These are phyloP conservation scores for Phengaris arion DNA, from an alignment of 2,888 invertebrate species.

Conservation along the genomic window DNA sequence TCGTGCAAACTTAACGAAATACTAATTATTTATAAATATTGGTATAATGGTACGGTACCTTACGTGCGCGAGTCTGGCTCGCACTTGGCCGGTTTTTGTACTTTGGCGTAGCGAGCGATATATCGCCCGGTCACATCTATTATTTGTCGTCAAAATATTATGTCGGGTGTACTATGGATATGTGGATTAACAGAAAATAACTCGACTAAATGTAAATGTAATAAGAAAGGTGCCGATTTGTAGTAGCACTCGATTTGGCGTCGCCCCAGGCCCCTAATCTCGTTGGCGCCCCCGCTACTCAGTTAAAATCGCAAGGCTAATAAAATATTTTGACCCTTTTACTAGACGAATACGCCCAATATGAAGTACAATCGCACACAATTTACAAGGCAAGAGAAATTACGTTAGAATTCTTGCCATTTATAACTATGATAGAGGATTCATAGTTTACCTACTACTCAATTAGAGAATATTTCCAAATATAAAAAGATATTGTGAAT, in stretches of 20 bases:
- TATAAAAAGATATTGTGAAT: too few relatives aligned
- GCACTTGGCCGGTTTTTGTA: too few relatives aligned
- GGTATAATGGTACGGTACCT: too few relatives aligned
- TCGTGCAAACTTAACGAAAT: too few relatives aligned
- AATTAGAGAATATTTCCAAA: background rate
- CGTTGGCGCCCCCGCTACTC: conserved; percentile 70
- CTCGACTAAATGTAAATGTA: conserved; percentile 24
- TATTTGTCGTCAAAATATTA: too few relatives aligned
- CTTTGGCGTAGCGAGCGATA: too few relatives aligned
- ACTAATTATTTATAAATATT: too few relatives aligned
- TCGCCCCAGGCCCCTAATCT: conserved; percentile 67
- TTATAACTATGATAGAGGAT: too few relatives aligned
- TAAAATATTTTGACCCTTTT: conserved; percentile 80
- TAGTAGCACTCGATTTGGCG: conserved; percentile 59
- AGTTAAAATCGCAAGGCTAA: conserved; percentile 79
- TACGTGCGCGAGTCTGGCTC: too few relatives aligned
- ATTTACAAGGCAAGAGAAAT: background rate
- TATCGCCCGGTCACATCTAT: too few relatives aligned
- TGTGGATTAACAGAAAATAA: background rate
- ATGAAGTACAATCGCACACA: conserved; percentile 55
- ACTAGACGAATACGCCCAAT: conserved; percentile 75
- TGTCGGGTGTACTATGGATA: background rate
- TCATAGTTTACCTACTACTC: background rate
- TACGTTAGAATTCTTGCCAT: too few relatives aligned
- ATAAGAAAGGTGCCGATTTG: conserved; percentile 46